Conservation (phyloP, 1,140 invertebrate species). For the Drosophila sp. region DNA sequence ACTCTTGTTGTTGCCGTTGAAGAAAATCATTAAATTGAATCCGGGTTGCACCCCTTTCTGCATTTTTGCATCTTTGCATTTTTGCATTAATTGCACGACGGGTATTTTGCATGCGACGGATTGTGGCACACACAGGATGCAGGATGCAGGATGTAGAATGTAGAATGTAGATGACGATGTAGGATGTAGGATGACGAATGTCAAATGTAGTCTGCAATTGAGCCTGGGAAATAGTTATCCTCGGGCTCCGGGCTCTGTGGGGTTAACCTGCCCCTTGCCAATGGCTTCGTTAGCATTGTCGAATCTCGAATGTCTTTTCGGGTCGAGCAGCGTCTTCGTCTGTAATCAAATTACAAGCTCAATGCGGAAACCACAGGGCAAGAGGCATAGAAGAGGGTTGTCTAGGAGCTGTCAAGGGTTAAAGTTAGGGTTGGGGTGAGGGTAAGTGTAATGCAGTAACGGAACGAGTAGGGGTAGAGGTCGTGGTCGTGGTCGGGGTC, state of each 20-base stretch:
- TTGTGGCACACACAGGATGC: conserved; percentile 4
- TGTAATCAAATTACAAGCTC: conserved; percentile 77
- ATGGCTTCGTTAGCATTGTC: conserved; percentile 40
- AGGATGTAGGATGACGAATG: not conserved
- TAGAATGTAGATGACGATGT: conserved; percentile 16
- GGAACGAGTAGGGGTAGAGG: too few relatives aligned
- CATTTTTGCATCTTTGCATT: too few relatives aligned
- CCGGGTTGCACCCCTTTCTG: conserved; percentile 26
- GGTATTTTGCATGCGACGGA: conserved; percentile 38
- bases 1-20: not conserved
- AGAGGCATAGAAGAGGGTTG: conserved; percentile 13
- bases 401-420: too few relatives aligned
- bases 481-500: too few relatives aligned
- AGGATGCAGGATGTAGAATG: not conserved
- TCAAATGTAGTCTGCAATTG: conserved; percentile 13
- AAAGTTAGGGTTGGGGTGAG: conserved; percentile 12
- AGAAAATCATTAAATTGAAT: conserved; percentile 1
- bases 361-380: conserved; percentile 49
- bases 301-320: conserved; percentile 39
- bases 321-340: conserved; percentile 34
- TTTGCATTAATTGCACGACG: conserved; percentile 41
- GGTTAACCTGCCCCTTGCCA: conserved; percentile 44
- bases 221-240: conserved; percentile 54
- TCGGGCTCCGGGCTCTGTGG: not conserved
- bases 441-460: too few relatives aligned